Evolutionary conservation across 2,113 vertebrate species (phyloP), one percentile per base, ranked within the genome.

Genomic region (Phylloscopus trochilus): DNA sequence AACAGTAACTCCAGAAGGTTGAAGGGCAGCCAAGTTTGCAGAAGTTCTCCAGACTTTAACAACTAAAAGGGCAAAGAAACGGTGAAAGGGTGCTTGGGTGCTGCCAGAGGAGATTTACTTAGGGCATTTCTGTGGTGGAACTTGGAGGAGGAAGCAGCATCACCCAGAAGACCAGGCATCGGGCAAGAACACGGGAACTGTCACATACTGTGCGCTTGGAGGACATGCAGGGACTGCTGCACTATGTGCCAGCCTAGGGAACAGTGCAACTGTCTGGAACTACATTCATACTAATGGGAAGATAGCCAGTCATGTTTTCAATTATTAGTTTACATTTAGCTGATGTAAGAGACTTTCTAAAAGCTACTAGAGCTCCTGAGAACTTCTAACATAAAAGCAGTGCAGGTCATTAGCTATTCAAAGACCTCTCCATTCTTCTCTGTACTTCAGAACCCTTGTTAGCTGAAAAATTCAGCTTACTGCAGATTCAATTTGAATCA

Each of bases 391-490:
- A 41, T 15, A 16, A 13, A 52, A 72, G 31, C 41, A 87, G 21
- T 12, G 51, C 39, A 21, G 9, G 20, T 53, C 16, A 21, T 18
- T 23, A 70, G 28, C 30, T 66, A 44, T 41, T 86, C 20, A 60
- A 89, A 90, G 44, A 64, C 27, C 21, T 77, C 44, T 28, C 39
- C 24, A 10, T 55, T 74, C 58, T 62, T 31, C 73, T 70, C 27
- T 55, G 24, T 47, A 55, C 28, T 86, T 83, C 35, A 64, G 47
- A 88, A 77, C 6, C 10, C 31, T 43, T 4, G 17, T 53, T 24
- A 93, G 43, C 33, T 55, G 28, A 85, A 88, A 92, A 93, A 80
- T 19, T 80, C 28, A 88, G 49, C 43, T 70, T 55, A 59, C 37
- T 55, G 58, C 22, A 44, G 35, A 53, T 58, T 64, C 60, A 52